phyloP scores from a whole-genome alignment of 2,888 invertebrate genomes.

The Strigamia crassipes region DNA sequence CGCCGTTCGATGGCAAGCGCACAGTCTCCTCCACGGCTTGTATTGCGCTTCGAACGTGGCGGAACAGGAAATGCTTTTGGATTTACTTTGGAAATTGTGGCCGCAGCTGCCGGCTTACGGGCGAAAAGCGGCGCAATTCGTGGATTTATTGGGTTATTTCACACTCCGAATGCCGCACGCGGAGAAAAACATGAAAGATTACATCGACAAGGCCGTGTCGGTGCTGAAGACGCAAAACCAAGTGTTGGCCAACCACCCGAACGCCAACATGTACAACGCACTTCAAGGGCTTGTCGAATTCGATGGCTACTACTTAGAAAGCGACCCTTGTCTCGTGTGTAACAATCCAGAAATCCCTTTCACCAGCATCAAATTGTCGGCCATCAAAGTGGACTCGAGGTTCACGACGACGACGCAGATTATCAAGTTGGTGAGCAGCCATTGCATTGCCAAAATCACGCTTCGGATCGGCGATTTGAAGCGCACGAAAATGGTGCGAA shows the following conservation, averaged over 20 bases:
- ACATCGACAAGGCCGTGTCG: conserved; percentile 83
- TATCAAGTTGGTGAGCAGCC: conserved; percentile 91
- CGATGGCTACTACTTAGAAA: conserved; percentile 94
- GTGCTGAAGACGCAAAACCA: conserved; percentile 88
- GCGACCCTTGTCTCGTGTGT: conserved; percentile 96
- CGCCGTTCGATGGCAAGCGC: conserved; percentile 93
- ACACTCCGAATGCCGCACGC: conserved; percentile 64
- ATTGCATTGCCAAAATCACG: conserved; percentile 91
- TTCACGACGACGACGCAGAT: conserved; percentile 98
- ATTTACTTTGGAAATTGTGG: conserved; percentile 89
- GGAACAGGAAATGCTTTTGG: conserved; percentile 79
- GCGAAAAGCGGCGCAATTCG: conserved; percentile 92
- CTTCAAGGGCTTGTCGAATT: conserved; percentile 92
- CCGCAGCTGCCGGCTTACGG: conserved; percentile 87
- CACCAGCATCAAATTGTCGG: conserved; percentile 85
- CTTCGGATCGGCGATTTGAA: conserved; percentile 93
- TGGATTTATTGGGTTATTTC: conserved; percentile 93
- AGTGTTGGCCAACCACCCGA: conserved; percentile 86
- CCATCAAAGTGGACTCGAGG: conserved; percentile 94
- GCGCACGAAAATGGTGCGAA: conserved; percentile 94
- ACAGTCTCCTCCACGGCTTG: conserved; percentile 79
- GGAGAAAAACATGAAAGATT: conserved; percentile 67
- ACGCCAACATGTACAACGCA: conserved; percentile 89
- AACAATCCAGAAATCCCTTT: conserved; percentile 96
- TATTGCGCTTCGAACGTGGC: conserved; percentile 78